A percentile compares a stretch with the other conserved stretches of the same genome.
Conservation (phyloP, 1,140 invertebrate species). For the Drosophila leontia region DNA sequence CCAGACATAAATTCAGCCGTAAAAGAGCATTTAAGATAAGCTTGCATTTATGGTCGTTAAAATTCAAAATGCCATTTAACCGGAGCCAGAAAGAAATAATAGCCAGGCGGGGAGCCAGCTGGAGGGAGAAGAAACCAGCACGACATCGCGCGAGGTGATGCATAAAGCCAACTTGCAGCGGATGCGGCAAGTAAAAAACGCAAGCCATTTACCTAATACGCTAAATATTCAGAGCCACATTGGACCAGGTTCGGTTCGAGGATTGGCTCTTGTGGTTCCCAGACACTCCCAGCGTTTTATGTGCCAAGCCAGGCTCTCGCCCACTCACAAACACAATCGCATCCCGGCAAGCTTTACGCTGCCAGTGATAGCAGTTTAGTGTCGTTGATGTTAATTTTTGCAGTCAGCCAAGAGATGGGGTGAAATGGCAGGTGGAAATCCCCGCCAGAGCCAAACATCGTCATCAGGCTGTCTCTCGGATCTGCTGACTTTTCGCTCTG, state of each 20-base stretch:
- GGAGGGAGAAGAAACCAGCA: slow-evolving; percentile 38
- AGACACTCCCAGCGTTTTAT: slow-evolving; percentile 68
- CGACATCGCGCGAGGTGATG: slow-evolving; percentile 30
- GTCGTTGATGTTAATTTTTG: slow-evolving; percentile 79
- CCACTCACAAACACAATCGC: slow-evolving; percentile 22
- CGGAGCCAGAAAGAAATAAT: slow-evolving; percentile 37
- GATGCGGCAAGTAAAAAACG: slow-evolving; percentile 79
- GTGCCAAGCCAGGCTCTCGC: slow-evolving; percentile 6
- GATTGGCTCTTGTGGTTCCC: slow-evolving; percentile 7
- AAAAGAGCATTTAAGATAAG: slow-evolving; percentile 84
- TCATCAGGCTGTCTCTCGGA: slow-evolving; percentile 64
- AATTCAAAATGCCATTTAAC: slow-evolving; percentile 81
- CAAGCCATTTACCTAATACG: slow-evolving; percentile 81
- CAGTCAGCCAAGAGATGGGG: slow-evolving; percentile 32
- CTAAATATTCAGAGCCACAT: slow-evolving; percentile 83
- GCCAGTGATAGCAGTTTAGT: slow-evolving; percentile 73
- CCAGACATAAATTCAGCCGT: slow-evolving; percentile 76
- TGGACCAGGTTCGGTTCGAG: slow-evolving; percentile 32
- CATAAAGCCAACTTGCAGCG: slow-evolving; percentile 61
- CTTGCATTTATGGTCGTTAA: slow-evolving; percentile 83
- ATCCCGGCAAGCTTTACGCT: slow-evolving; percentile 31
- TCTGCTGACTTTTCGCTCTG: slow-evolving; percentile 83
- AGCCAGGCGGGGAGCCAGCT: slow-evolving; percentile 4
- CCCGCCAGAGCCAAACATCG: slow-evolving; percentile 41
- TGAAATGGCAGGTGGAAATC: slow-evolving; percentile 15